These are phyloP conservation scores for Chionodraco myersi DNA, from an alignment of 2,113 vertebrate genomes.

Conservation along the genomic window DNA sequence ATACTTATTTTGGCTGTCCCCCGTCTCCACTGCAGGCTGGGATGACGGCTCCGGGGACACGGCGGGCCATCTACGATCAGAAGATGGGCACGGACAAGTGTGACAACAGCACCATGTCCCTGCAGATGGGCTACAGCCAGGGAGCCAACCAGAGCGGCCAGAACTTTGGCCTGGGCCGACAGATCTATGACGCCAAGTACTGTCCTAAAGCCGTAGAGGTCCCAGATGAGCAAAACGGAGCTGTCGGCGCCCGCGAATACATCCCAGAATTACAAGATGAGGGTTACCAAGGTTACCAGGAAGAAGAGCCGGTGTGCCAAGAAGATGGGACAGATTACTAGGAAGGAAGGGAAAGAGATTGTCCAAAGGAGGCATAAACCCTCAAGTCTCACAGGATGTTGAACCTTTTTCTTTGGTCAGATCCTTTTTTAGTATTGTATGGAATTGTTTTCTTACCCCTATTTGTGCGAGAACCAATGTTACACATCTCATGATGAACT, in stretches of 20 bases:
- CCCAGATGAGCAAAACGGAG: conserved; percentile 67
- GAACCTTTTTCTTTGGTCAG: conserved; percentile 12
- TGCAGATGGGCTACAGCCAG: conserved; percentile 94
- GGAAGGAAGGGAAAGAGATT: conserved; percentile 15
- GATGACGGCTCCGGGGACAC: conserved; percentile 95
- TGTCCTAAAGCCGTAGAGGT: conserved; percentile 84
- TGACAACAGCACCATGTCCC: conserved; percentile 93
- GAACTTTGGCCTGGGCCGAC: conserved; percentile 93
- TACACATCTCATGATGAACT: conserved; percentile 72
- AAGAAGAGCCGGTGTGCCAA: conserved; percentile 77
- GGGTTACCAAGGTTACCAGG: conserved; percentile 84
- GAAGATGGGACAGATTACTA: conserved; percentile 69
- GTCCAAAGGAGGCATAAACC: conserved; percentile 16
- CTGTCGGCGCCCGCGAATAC: conserved; percentile 38
- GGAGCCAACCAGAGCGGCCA: conserved; percentile 94
- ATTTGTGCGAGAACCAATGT: conserved; percentile 36
- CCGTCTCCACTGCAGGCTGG: conserved; percentile 84
- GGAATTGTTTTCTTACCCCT: conserved; percentile 33
- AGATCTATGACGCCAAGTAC: conserved; percentile 96
- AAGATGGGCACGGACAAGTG: conserved; percentile 92
- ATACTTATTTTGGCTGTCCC: not conserved
- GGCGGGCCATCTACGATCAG: conserved; percentile 92
- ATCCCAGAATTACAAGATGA: conserved; percentile 81
- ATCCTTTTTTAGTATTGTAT: conserved; percentile 62
- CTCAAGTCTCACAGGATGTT: conserved; percentile 45